Percentiles rank a stretch among this genome's conserved stretches.
Conservation (phyloP, 92 coral and sea anemone genomes). For the Parazoanthus darwini region DNA sequence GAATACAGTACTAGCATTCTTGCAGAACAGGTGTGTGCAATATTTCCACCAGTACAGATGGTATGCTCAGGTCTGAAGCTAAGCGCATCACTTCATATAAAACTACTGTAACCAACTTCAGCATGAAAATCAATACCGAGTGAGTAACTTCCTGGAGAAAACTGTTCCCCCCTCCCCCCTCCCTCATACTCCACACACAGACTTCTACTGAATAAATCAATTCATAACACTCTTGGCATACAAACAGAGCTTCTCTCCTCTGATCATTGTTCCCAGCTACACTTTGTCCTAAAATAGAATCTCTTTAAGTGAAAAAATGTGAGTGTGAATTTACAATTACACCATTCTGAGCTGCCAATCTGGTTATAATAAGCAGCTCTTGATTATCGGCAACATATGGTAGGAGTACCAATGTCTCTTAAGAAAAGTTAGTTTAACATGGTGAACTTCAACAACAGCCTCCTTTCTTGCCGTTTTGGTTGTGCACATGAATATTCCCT, state of each 20-base stretch:
- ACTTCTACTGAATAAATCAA: neutral
- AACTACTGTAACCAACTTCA: neutral
- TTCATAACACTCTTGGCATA: slow-evolving; percentile 2
- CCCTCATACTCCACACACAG: neutral
- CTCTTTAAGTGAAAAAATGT: slow-evolving; percentile 30
- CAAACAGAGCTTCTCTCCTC: neutral
- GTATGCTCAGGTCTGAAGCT: neutral
- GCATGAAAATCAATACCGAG: neutral
- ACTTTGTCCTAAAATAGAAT: slow-evolving; percentile 37
- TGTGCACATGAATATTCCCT: slow-evolving; percentile 70
- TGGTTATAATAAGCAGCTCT: slow-evolving; percentile 8
- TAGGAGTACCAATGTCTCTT: slow-evolving; percentile 19
- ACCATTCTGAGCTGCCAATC: slow-evolving; percentile 28
- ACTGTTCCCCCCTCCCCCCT: neutral
- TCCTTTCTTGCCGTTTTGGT: slow-evolving; percentile 69
- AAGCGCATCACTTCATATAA: neutral
- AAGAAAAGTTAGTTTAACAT: neutral
- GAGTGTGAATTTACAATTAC: slow-evolving; percentile 38
- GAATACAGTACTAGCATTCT: neutral
- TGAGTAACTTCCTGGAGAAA: neutral
- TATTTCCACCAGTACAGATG: neutral
- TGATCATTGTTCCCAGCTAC: slow-evolving; percentile 18
- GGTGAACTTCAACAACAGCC: slow-evolving; percentile 65
- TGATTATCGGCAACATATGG: slow-evolving; percentile 24
- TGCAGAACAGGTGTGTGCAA: neutral